Evolutionary conservation across 2,113 vertebrate species (phyloP).

Genomic region (Marmota flaviventris): DNA sequence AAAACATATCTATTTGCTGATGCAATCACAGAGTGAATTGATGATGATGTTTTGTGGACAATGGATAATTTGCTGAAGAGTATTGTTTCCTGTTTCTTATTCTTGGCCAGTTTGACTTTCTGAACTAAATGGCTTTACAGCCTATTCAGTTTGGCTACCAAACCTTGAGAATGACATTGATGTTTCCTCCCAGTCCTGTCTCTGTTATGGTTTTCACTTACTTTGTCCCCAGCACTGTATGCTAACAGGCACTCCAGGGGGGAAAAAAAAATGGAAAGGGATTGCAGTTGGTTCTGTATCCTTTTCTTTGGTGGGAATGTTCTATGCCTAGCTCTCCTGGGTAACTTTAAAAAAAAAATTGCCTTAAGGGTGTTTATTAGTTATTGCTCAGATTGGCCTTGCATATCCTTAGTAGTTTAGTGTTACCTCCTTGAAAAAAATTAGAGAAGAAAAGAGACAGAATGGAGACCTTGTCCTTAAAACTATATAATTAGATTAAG

Average conservation of each 20-base stretch:
- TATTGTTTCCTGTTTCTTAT: neutral
- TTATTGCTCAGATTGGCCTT: conserved; percentile 30
- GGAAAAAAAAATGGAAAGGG: neutral
- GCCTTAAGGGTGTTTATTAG: conserved; percentile 31
- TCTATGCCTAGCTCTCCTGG: neutral
- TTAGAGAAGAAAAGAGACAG: neutral
- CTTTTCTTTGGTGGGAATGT: neutral
- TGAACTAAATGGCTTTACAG: neutral
- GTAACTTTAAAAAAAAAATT: neutral
- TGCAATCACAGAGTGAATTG: neutral
- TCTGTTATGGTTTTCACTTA: neutral
- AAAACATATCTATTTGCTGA: neutral
- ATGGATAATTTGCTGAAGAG: neutral
- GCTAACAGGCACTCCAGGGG: neutral
- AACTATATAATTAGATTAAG: conserved; percentile 57
- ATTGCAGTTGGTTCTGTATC: neutral
- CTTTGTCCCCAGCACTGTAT: neutral
- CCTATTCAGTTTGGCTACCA: neutral
- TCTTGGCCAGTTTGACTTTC: conserved; percentile 17
- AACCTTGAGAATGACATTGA: neutral
- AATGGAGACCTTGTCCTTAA: conserved; percentile 53
- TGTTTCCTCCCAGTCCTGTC: neutral
- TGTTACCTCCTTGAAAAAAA: neutral
- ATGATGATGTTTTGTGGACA: neutral
- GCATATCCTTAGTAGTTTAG: conserved; percentile 1